phyloP scores from a whole-genome alignment of 2,113 vertebrate genomes.

The Pogona vitticeps region DNA sequence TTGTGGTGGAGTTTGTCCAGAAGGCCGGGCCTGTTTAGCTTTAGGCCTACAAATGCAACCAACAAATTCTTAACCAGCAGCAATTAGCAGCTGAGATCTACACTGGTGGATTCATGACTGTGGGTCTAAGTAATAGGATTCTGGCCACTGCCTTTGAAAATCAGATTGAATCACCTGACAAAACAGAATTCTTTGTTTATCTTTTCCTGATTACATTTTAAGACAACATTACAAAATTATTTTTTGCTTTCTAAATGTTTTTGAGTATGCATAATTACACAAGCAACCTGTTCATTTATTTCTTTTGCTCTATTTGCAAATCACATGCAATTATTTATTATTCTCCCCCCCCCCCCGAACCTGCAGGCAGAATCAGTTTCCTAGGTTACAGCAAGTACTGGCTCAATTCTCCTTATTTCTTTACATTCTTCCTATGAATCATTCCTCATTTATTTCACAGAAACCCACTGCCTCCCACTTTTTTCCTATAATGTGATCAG shows the following conservation, averaged over 20 bases:
- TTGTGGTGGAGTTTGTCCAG: too few relatives aligned
- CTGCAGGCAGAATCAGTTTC: slow-evolving; percentile 58
- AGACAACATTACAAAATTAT: slow-evolving; percentile 38
- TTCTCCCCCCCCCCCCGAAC: not conserved
- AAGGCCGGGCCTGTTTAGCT: too few relatives aligned
- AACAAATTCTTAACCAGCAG: too few relatives aligned
- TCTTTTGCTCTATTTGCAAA: slow-evolving; percentile 42
- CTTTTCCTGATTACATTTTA: not conserved
- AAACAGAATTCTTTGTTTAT: not conserved
- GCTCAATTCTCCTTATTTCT: slow-evolving; percentile 66
- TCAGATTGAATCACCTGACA: not conserved
- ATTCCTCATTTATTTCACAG: slow-evolving; percentile 49
- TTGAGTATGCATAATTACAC: slow-evolving; percentile 15
- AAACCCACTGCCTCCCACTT: slow-evolving; percentile 5
- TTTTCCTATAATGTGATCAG: not conserved
- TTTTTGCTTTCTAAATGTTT: slow-evolving; percentile 39
- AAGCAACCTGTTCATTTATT: slow-evolving; percentile 22
- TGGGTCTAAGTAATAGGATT: not conserved
- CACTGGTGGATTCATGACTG: too few relatives aligned
- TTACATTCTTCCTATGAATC: slow-evolving; percentile 63
- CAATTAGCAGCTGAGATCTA: too few relatives aligned
- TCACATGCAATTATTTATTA: slow-evolving; percentile 53
- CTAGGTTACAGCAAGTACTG: slow-evolving; percentile 65
- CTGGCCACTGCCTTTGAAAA: not conserved
- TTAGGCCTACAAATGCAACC: too few relatives aligned